A percentile compares a stretch with the other conserved stretches of the same genome.
These are phyloP conservation scores for Hipposideros armiger DNA, from an alignment of 2,113 vertebrate species.

Conservation along the genomic window DNA sequence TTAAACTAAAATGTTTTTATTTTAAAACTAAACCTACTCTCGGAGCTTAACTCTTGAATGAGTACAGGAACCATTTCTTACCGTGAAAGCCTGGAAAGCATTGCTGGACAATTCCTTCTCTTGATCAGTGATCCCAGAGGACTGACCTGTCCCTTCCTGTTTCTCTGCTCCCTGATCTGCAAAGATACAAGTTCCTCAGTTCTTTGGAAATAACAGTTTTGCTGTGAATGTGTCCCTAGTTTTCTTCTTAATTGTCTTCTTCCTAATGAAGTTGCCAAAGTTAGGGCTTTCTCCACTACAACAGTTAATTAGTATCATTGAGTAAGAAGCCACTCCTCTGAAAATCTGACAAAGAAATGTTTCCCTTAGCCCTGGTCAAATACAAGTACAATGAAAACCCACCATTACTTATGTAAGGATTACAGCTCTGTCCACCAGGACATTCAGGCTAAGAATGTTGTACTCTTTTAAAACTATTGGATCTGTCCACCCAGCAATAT, in stretches of 20 bases:
- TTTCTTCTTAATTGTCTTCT: constrained; percentile 7
- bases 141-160: constrained; percentile 90
- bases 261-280: background rate
- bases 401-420: background rate
- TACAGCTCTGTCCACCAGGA: background rate
- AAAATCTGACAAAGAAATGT: background rate
- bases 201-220: constrained; percentile 55
- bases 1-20: constrained; percentile 15
- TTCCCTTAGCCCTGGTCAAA: background rate
- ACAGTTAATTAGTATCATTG: background rate
- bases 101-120: constrained; percentile 94
- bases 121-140: constrained; percentile 93
- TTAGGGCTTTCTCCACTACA: background rate
- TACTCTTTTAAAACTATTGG: background rate
- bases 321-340: background rate
- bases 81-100: constrained; percentile 94
- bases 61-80: constrained; percentile 81
- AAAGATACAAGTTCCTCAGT: constrained; percentile 47
- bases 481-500: background rate
- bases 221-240: background rate
- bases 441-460: background rate
- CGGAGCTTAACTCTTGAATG: constrained; percentile 23
- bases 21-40: constrained; percentile 2
- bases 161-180: constrained; percentile 94
- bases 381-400: background rate